phyloP scores from a whole-genome alignment of 2,797 vertebrate species.

The Thaleichthys pacificus region DNA sequence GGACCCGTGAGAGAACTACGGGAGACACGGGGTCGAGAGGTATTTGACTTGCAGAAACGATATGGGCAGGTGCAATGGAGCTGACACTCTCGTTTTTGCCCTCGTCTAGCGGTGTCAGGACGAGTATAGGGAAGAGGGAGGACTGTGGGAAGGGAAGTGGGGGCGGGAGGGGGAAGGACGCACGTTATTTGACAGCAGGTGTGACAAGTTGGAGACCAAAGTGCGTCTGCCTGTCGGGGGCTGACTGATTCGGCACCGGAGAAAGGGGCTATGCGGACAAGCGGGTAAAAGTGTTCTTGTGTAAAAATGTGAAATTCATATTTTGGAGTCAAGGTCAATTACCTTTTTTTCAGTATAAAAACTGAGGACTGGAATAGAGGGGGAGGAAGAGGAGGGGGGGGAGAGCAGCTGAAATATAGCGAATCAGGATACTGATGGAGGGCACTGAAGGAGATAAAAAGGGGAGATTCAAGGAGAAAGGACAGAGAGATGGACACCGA shows the following conservation, averaged over 20 bases:
- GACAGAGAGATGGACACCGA: not conserved
- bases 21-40: conserved; percentile 11
- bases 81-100: not conserved
- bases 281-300: conserved; percentile 9
- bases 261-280: not conserved
- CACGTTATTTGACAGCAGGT: not conserved
- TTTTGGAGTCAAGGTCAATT: conserved; percentile 31
- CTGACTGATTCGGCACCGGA: not conserved
- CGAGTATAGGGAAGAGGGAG: not conserved
- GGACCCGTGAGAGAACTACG: not conserved
- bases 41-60: conserved; percentile 29
- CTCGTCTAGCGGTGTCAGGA: not conserved
- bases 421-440: not conserved
- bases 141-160: not conserved
- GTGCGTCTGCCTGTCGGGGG: not conserved
- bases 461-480: not conserved
- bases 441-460: not conserved
- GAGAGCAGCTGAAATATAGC: not conserved
- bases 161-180: not conserved
- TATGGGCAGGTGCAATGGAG: conserved; percentile 7
- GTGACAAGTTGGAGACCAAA: conserved; percentile 13
- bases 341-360: conserved; percentile 7
- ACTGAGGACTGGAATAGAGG: not conserved
- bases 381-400: not conserved
- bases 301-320: conserved; percentile 16